Percentiles rank a stretch among this genome's conserved stretches.
These are phyloP conservation scores for Pangasius sanitwongsei DNA, from an alignment of 2,797 vertebrate genomes.

Conservation along the genomic window DNA sequence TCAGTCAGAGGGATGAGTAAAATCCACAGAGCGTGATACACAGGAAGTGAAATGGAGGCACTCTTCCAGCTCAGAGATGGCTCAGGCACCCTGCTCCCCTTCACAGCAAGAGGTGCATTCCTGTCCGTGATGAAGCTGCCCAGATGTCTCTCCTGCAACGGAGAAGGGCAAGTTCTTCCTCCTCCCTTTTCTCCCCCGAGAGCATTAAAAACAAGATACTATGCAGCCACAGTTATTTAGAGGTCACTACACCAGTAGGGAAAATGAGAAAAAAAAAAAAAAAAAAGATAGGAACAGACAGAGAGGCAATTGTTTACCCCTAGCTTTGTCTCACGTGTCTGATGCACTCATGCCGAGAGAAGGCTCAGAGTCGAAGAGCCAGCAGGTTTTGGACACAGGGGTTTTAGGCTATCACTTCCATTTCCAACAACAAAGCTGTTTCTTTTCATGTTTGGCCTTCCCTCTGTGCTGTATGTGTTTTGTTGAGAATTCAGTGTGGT, in stretches of 20 bases:
- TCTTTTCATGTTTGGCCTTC: conserved; percentile 58
- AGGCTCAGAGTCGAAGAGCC: conserved; percentile 55
- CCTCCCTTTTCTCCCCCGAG: conserved; percentile 70
- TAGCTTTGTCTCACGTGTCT: conserved; percentile 58
- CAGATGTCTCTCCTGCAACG: conserved; percentile 86
- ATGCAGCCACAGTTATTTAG: conserved; percentile 80
- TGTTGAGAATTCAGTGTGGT: conserved; percentile 47
- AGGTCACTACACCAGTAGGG: conserved; percentile 73
- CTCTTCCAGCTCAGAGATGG: conserved; percentile 64
- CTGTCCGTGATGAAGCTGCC: conserved; percentile 82
- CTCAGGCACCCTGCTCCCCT: conserved; percentile 76
- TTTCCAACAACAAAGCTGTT: conserved; percentile 60
- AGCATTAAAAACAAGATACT: conserved; percentile 85
- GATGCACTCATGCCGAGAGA: conserved; percentile 56
- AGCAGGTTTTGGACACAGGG: conserved; percentile 62
- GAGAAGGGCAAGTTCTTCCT: conserved; percentile 76
- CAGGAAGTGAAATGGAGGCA: conserved; percentile 66
- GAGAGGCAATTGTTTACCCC: conserved; percentile 58
- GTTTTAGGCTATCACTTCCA: conserved; percentile 56
- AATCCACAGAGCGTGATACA: conserved; percentile 72
- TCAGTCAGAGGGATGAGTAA: conserved; percentile 70
- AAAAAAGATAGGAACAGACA: conserved; percentile 52
- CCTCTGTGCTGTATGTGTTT: conserved; percentile 41
- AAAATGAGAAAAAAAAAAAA: conserved; percentile 47
- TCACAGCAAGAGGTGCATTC: conserved; percentile 79